These are phyloP conservation scores for Gallirallus australis DNA, from an alignment of 2,797 vertebrate genomes.

Conservation along the genomic window DNA sequence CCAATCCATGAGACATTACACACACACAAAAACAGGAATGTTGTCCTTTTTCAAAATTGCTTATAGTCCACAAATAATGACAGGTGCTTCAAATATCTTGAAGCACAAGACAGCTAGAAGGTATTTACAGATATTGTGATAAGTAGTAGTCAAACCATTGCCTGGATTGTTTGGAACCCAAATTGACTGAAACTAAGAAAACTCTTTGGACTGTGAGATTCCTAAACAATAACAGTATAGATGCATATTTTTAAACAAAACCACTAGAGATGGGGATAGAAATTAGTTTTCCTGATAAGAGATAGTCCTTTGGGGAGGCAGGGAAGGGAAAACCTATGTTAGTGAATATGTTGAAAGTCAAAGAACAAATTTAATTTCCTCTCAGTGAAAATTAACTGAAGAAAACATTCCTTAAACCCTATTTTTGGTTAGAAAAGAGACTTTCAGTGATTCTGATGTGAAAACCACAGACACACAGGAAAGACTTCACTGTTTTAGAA, in stretches of 20 bases:
- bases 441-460: background rate
- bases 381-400: background rate
- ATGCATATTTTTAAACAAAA: background rate
- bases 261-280: background rate
- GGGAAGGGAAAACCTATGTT: background rate
- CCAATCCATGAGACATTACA: background rate
- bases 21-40: accelerated
- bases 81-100: background rate
- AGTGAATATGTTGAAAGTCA: background rate
- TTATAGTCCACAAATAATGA: background rate
- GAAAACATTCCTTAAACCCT: background rate
- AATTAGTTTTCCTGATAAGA: background rate
- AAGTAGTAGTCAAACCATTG: background rate
- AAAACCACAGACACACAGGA: background rate
- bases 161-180: background rate
- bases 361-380: background rate
- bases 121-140: background rate
- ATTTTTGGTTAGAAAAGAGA: background rate
- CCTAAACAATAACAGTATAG: background rate
- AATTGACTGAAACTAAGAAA: background rate
- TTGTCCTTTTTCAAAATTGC: background rate
- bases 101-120: background rate
- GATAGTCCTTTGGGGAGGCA: background rate
- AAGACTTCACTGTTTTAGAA: background rate
- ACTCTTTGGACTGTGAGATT: background rate